Percentiles rank a stretch among this genome's conserved stretches.
phyloP scores from a whole-genome alignment of 2,888 invertebrate genomes.

The Dusona sp. region DNA sequence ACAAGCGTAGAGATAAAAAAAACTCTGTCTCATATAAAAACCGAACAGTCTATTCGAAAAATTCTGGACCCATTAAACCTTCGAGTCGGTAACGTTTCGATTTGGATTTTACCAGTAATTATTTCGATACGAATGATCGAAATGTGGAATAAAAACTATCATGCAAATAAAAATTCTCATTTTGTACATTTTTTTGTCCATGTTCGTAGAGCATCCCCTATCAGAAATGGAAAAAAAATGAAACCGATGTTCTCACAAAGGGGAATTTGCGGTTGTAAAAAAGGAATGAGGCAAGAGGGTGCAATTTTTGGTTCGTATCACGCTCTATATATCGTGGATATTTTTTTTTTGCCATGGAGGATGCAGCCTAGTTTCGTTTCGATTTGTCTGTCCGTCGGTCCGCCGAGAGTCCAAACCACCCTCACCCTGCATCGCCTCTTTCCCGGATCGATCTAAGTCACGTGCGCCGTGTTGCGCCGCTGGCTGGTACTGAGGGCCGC shows the following conservation, averaged over 20 bases:
- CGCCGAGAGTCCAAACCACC: conserved; percentile 35
- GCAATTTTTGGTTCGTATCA: conserved; percentile 5
- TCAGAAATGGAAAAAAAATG: conserved; percentile 1
- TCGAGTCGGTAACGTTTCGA: neutral
- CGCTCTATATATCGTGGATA: conserved; percentile 11
- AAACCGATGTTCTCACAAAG: conserved; percentile 10
- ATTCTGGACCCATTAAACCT: neutral
- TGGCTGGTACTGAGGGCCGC: conserved; percentile 62
- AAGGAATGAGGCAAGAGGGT: neutral
- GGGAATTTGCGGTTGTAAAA: conserved; percentile 18
- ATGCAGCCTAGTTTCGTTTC: conserved; percentile 58
- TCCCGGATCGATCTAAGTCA: conserved; percentile 78
- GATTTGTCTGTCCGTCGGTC: conserved; percentile 55
- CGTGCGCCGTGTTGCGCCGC: conserved; percentile 75
- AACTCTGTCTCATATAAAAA: neutral
- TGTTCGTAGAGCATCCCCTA: neutral
- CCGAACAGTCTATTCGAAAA: neutral
- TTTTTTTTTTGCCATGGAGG: conserved; percentile 24
- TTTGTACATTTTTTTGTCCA: neutral
- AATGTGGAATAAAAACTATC: conserved; percentile 3
- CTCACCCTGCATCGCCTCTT: conserved; percentile 39
- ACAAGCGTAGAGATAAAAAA: neutral
- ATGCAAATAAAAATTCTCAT: conserved; percentile 10
- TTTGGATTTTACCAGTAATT: neutral
- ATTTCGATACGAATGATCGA: neutral